Conservation (phyloP, 1,140 invertebrate genomes). For the Linepithema humile region DNA sequence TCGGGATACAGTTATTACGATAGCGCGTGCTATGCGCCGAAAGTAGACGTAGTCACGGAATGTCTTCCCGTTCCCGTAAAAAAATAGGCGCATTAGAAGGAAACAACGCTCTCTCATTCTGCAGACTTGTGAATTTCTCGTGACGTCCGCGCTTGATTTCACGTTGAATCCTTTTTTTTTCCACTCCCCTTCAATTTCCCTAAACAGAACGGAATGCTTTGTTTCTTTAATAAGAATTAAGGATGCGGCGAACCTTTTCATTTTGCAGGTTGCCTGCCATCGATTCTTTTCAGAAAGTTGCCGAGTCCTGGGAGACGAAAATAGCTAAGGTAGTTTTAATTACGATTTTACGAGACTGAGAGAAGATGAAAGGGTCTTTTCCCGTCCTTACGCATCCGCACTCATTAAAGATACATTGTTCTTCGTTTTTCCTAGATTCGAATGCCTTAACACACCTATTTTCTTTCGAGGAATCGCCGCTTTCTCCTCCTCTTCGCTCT, state of each 20-base stretch:
- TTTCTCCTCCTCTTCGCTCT: not conserved
- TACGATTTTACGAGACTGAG: not conserved
- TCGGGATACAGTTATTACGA: slow-evolving; percentile 23
- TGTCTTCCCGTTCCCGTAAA: not conserved
- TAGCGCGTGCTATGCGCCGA: not conserved
- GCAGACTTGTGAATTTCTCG: not conserved
- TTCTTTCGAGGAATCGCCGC: slow-evolving; percentile 12
- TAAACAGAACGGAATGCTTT: not conserved
- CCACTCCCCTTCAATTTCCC: too few relatives aligned
- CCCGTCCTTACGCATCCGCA: not conserved
- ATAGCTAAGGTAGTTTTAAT: not conserved
- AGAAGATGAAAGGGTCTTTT: not conserved
- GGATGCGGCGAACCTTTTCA: too few relatives aligned
- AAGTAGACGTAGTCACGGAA: slow-evolving; percentile 22
- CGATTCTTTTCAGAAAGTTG: not conserved
- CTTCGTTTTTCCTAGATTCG: not conserved
- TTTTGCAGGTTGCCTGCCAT: too few relatives aligned
- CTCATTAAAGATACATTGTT: not conserved
- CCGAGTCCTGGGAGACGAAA: too few relatives aligned
- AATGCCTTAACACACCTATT: not conserved
- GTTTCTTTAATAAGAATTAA: too few relatives aligned
- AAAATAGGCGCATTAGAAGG: slow-evolving; percentile 15
- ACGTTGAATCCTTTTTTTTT: not conserved
- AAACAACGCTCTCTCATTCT: slow-evolving; percentile 3
- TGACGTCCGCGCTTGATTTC: not conserved